Evolutionary conservation across 2,113 vertebrate species (phyloP), one percentile per base, ranked within the genome.

Genomic region (Ammodytes marinus): DNA sequence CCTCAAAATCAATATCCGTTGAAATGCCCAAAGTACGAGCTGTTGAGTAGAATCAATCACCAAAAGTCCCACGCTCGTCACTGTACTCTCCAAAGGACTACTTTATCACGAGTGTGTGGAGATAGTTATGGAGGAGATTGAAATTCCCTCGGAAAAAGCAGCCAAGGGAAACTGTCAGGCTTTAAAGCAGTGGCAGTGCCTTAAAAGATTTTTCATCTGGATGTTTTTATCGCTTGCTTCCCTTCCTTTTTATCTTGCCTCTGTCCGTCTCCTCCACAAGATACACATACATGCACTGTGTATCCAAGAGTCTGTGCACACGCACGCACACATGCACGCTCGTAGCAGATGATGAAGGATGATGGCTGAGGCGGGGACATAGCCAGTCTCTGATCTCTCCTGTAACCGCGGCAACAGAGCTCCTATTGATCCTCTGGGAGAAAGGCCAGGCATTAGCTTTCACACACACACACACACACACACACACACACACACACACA

Each of bases 341-440:
- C 45, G 13, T 15, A 84, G 83, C 77, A 84, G 79, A 88, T 87
- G 90, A 89, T 84, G 88, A 89, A 85, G 81, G 86, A 86, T 83
- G 93, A 90, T 85, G 88, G 84, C 74, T 64, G 86, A 90, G 81
- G 87, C 77, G 57, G 74, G 88, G 92, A 91, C 92, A 91, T 92
- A 93, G 90, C 88, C 91, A 79, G 91, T 86, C 94, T 95, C 89
- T 93, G 93, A 94, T 92, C 92, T 94, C 90, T 91, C 91, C 70
- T 82, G 89, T 94, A 88, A 92, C 93, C 86, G 84, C 86, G 79
- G 92, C 84, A 94, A 96, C 95, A 94, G 91, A 92, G 92, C 91
- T 89, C 78, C 90, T 90, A 94, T 95, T 95, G 93, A 96, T 95
- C 84, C 84, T 83, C 74, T 58, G 79, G 85, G 69, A 88, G 86